Evolutionary conservation across 2,888 invertebrate genomes (phyloP), one percentile per base, ranked within the genome.

Genomic region (Hypomecis punctinalis): DNA sequence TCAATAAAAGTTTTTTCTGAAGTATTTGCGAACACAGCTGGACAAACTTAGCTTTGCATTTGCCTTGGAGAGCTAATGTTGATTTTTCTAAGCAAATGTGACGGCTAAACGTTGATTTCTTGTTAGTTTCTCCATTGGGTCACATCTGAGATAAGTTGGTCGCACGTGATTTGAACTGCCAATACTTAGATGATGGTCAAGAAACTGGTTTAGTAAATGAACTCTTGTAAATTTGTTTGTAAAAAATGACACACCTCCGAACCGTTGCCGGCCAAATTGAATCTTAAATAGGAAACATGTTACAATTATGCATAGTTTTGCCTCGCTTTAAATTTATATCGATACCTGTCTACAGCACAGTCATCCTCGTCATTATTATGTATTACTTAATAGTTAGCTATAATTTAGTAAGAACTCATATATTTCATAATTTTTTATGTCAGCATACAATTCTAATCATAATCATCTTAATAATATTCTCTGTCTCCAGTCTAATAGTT

Each of bases 171-270:
- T 8, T 6, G 8, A 6, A 23, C 10, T 40, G 40, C 33, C 23
- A 1, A 8, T 7, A 45, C 43, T 23, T 10, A 9, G 11, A 37
- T 2, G 7, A 36, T 13, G 7, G 8, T 11, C 9, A 5, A n/a
- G 53, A 11, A 64, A 64, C 63, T 35, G 43, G 63, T 64, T 55
- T 35, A 53, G 10, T 5, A 45, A 36, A 53, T 49, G 40, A 33
- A 37, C 0, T 49, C 42, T 49, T 48, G 11, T 11, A 35, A 8
- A 37, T 11, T 7, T 40, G n/a, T 45, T 49, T 35, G 45, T 23
- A 49, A 53, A 57, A 47, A 57, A 6, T 52, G 63, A 53, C 63
- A 63, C 63, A 63, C 63, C 63, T 36, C 49, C 7, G 36, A 36
- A 49, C 36, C 23, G 23, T 23, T 23, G 23, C 23, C 23, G 23